Base-by-base conservation (phyloP, 2,888 invertebrate species). In the Tetrapedia diversipes region DNA sequence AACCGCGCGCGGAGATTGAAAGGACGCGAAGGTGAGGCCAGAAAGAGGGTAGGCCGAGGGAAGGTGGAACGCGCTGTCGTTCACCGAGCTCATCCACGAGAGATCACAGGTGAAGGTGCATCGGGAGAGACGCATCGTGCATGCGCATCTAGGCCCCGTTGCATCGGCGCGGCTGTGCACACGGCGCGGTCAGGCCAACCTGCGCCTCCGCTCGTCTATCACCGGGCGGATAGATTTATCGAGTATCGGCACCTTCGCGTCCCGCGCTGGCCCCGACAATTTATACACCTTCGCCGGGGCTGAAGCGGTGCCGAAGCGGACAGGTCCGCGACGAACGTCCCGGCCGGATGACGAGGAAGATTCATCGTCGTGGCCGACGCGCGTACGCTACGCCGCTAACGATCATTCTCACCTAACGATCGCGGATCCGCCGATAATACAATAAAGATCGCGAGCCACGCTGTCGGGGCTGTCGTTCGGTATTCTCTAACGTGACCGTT, bases 181-280 rank as follows among this genome's bases (percentile, higher is more conserved):
- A 66, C 59, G 70, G 68, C 56, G 72, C 78, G 64, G 57, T 54
- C 73, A 61, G 53, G 65, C 57, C 77, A 69, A 77, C 67, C 73
- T 73, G 81, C 75, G 69, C 81, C 82, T 81, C 77, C 76, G 85
- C 86, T 88, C 89, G 87, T 89, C 89, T 86, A 89, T 89, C 89
- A 90, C 87, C 79, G 27, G 74, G 68, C 68, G 76, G 87, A 88
- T 89, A 88, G 88, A 89, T 89, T 90, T 89, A 89, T 89, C 90
- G 89, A 84, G 87, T 86, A 87, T 89, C 87, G 88, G 86, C 89
- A 88, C 88, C 86, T 88, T 86, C 86, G 78, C 83, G 85, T 81
- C 79, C 77, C 81, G 79, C 72, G 51, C 83, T 72, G 69, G 72
- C 83, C 57, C 79, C 80, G 83, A 82, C 83, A 82, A 87, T 87